Percentiles rank a stretch among this genome's conserved stretches.
These are phyloP conservation scores for Tursiops truncatus DNA, from an alignment of 2,113 vertebrate genomes.

Conservation along the genomic window DNA sequence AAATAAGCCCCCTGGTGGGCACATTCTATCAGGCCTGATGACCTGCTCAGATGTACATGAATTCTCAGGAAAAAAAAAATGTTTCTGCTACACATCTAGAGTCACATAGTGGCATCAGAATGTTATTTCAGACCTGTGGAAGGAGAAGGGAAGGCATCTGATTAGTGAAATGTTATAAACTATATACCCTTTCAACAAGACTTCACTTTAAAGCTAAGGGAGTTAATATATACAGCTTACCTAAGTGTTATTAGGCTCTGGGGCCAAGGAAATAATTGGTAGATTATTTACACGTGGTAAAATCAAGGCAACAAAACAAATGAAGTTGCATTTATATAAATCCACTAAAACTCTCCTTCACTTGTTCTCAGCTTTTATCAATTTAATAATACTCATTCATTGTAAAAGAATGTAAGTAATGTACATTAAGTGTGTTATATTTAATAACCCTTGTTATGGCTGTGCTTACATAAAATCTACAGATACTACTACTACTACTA, in stretches of 20 bases:
- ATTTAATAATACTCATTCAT: not conserved
- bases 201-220: not conserved
- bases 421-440: not conserved
- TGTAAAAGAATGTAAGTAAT: constrained; percentile 16
- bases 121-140: not conserved
- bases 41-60: not conserved
- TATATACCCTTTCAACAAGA: constrained; percentile 9
- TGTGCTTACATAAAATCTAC: not conserved
- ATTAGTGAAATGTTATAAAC: not conserved
- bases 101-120: not conserved
- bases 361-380: not conserved
- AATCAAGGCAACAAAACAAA: not conserved
- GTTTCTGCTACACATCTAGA: not conserved
- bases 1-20: not conserved
- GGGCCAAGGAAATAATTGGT: not conserved
- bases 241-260: not conserved
- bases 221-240: not conserved
- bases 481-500: not conserved
- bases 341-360: not conserved
- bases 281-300: constrained; percentile 22
- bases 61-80: not conserved
- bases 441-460: not conserved
- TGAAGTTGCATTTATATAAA: not conserved
- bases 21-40: not conserved
- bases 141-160: not conserved